These are phyloP conservation scores for Amblyopsis hoosieri DNA, from an alignment of 2,797 vertebrate genomes.

Conservation along the genomic window DNA sequence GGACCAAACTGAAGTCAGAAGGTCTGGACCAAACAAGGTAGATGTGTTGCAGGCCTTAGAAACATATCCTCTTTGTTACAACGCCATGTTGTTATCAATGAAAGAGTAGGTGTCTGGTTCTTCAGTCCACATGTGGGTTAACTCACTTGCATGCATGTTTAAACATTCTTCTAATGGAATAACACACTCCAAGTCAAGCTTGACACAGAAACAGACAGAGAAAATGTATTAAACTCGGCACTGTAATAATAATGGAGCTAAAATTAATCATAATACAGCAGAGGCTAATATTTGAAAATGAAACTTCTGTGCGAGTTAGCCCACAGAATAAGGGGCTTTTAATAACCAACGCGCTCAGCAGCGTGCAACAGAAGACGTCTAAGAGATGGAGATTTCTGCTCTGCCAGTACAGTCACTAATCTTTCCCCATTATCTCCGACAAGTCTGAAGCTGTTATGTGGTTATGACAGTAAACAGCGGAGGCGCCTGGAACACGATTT, in stretches of 20 bases:
- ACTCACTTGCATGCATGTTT: constrained; percentile 45
- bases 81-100: constrained; percentile 43
- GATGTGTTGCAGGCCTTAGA: constrained; percentile 14
- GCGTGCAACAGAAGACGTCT: constrained; percentile 56
- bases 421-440: constrained; percentile 72
- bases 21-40: background rate
- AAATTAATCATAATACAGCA: constrained; percentile 46
- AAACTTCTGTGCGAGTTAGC: constrained; percentile 32
- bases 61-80: constrained; percentile 51
- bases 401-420: constrained; percentile 63
- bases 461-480: constrained; percentile 76
- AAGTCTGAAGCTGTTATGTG: constrained; percentile 76
- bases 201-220: constrained; percentile 22
- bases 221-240: constrained; percentile 38
- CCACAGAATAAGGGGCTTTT: constrained; percentile 33
- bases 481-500: constrained; percentile 74
- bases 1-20: too few species aligned
- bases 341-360: constrained; percentile 42
- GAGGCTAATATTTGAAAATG: constrained; percentile 36
- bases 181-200: constrained; percentile 42
- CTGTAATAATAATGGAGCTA: constrained; percentile 36
- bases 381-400: constrained; percentile 57
- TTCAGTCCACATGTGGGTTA: constrained; percentile 56
- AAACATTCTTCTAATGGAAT: constrained; percentile 51
- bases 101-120: constrained; percentile 47